Evolutionary conservation across 2,113 vertebrate species (phyloP).

Genomic region (Corydoras maculifer): DNA sequence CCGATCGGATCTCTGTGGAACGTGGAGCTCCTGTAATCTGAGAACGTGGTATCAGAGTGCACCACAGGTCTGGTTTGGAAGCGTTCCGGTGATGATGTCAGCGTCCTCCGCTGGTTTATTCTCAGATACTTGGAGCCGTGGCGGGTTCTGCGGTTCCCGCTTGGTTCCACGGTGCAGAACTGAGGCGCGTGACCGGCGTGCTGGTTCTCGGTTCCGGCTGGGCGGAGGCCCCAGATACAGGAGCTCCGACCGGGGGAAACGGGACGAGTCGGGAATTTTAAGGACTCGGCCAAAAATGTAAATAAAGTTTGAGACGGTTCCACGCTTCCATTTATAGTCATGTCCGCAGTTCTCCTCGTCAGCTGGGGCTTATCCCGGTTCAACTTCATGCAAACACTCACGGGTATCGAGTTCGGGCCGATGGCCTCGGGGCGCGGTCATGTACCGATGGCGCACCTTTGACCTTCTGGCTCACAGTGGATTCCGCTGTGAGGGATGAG

Average conservation of each 20-base stretch:
- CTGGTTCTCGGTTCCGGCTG: constrained; percentile 18
- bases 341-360: neutral
- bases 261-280: neutral
- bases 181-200: constrained; percentile 49
- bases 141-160: constrained; percentile 45
- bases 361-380: constrained; percentile 21
- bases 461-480: constrained; percentile 5
- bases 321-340: constrained; percentile 32
- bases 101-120: constrained; percentile 40
- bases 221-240: constrained; percentile 1
- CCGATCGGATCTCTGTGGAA: neutral
- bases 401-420: constrained; percentile 24
- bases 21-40: neutral
- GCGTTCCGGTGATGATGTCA: constrained; percentile 48
- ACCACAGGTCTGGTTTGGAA: constrained; percentile 15
- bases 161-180: constrained; percentile 55
- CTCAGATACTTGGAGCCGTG: constrained; percentile 36
- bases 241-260: neutral
- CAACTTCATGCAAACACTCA: constrained; percentile 21
- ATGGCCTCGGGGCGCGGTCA: neutral
- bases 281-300: constrained; percentile 20
- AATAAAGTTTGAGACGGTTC: constrained; percentile 18
- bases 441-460: neutral
- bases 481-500: neutral
- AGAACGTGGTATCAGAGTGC: constrained; percentile 12